These are phyloP conservation scores for Littorina saxatilis DNA, from an alignment of 1,140 invertebrate genomes.

Conservation along the genomic window DNA sequence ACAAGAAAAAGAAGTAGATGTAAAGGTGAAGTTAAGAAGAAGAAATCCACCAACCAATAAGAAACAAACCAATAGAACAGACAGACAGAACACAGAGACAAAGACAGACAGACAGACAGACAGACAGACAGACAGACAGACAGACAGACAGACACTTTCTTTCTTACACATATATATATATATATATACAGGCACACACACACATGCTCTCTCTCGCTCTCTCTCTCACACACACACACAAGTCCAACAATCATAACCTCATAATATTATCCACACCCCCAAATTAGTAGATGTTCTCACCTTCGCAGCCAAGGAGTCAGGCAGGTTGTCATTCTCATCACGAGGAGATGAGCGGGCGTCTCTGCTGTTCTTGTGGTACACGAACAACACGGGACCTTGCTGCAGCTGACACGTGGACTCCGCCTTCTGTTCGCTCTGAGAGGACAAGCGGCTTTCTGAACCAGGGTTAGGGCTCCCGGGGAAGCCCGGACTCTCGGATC, in stretches of 20 bases:
- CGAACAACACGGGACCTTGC: constrained; percentile 25
- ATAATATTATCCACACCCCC: background rate
- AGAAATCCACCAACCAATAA: too few species aligned
- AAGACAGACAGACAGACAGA: background rate
- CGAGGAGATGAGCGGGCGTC: background rate
- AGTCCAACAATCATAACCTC: too few species aligned
- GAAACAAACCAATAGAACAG: too few species aligned
- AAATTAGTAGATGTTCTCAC: too few species aligned
- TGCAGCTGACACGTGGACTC: constrained; percentile 9
- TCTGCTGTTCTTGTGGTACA: background rate
- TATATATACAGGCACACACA: constrained; percentile 6
- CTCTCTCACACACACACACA: background rate
- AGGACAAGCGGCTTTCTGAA: too few species aligned
- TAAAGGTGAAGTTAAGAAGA: too few species aligned
- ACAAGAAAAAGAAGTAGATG: too few species aligned
- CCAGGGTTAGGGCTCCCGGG: background rate
- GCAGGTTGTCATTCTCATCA: constrained; percentile 31
- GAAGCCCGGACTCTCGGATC: background rate
- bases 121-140: background rate
- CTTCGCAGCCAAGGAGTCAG: background rate
- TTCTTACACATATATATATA: background rate
- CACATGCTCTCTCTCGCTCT: too few species aligned
- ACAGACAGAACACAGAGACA: too few species aligned
- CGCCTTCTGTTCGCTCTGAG: background rate
- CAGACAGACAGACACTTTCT: background rate